Evolutionary conservation across 2,113 vertebrate genomes (phyloP), one percentile per base, ranked within the genome.

Genomic region (Nothoprocta perdicaria): DNA sequence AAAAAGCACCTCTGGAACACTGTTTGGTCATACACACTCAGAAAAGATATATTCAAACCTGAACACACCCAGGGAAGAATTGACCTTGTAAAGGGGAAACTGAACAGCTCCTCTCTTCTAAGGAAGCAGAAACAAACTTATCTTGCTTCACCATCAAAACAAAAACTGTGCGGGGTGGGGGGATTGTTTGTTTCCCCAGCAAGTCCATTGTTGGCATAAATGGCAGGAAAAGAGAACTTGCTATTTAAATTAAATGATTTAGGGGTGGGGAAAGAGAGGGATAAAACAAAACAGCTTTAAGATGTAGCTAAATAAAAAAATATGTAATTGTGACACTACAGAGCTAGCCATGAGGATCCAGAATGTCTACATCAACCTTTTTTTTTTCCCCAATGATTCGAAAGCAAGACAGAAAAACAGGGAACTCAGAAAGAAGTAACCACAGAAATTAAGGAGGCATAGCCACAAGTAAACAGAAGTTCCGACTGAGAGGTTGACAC

Each of bases 301-400:
- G 66, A 61, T 0, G 0, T n/a, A 77, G 33, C 29, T 89, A 87
- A 63, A 22, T 81, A 65, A 76, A 26, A 67, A 71, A 86, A 60
- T 21, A 43, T 0, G 0, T 35, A 10, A 40, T 65, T 72, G 13
- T 45, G 33, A 16, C 52, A 50, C n/a, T 85, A 46, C 2, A 0
- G 45, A 74, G 45, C n/a, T 60, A 38, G 33, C 73, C 1, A 0
- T n/a, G 23, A 77, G n/a, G 33, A 66, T 71, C 63, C 60, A 48
- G 58, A 26, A 71, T n/a, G 57, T 41, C 55, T 35, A 38, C 35
- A 38, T 38, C 35, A 38, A 38, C 35, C 35, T 38, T 38, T 38
- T 38, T 38, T 38, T 38, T 38, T 38, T 38, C 14, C 35, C 35
- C 35, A 38, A 38, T 38, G 35, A 38, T 38, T 38, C 35, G 35